A percentile compares a stretch with the other conserved stretches of the same genome.
These are phyloP conservation scores for Colletes collaris DNA, from an alignment of 2,888 invertebrate genomes.

Conservation along the genomic window DNA sequence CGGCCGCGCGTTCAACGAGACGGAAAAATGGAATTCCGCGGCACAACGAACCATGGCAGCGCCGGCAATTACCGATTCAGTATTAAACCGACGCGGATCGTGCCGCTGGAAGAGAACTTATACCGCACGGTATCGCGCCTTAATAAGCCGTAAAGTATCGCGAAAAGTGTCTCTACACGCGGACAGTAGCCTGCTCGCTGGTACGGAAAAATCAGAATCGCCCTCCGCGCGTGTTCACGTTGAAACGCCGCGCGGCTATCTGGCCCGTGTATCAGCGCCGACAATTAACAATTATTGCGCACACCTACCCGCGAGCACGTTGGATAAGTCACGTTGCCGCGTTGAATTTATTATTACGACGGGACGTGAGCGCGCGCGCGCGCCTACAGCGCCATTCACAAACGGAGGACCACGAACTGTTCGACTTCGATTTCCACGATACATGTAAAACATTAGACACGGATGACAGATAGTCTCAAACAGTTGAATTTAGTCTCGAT, in stretches of 20 bases:
- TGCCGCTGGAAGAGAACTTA: slow-evolving; percentile 8
- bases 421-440: too few species aligned
- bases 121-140: slow-evolving; percentile 35
- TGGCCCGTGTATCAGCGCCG: slow-evolving; percentile 64
- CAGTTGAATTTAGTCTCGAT: too few species aligned
- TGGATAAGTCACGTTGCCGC: slow-evolving; percentile 79
- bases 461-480: too few species aligned
- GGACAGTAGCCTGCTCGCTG: slow-evolving; percentile 56
- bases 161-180: slow-evolving; percentile 34
- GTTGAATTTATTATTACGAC: slow-evolving; percentile 78
- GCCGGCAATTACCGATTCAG: slow-evolving; percentile 36
- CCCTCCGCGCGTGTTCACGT: slow-evolving; percentile 19
- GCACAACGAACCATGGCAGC: slow-evolving; percentile 20
- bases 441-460: too few species aligned
- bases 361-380: slow-evolving; percentile 30
- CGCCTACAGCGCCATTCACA: slow-evolving; percentile 1
- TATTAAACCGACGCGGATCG: slow-evolving; percentile 14
- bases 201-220: slow-evolving; percentile 46
- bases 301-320: slow-evolving; percentile 61
- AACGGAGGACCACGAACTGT: not conserved
- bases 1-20: not conserved
- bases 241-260: slow-evolving; percentile 54
- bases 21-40: slow-evolving; percentile 41
- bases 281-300: slow-evolving; percentile 75
- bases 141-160: slow-evolving; percentile 49